These are phyloP conservation scores for Opisthograptis luteolata DNA, from an alignment of 2,888 invertebrate species.

Conservation along the genomic window DNA sequence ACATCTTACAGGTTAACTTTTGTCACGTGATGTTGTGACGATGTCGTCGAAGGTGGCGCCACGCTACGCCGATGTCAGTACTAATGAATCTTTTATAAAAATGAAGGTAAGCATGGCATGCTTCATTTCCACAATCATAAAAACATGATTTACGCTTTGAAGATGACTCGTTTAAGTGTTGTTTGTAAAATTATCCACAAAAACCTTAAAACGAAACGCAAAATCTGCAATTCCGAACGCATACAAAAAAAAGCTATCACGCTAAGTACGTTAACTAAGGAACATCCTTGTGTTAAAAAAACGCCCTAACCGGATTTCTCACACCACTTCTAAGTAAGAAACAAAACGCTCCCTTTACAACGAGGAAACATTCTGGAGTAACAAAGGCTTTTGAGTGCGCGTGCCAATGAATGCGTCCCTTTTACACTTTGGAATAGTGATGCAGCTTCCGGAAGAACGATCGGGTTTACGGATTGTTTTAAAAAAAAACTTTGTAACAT, in stretches of 20 bases:
- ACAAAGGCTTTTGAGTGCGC: constrained; percentile 64
- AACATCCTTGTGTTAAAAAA: constrained; percentile 36
- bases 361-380: constrained; percentile 50
- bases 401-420: constrained; percentile 58
- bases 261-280: constrained; percentile 25
- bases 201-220: neutral
- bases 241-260: constrained; percentile 10
- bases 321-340: constrained; percentile 66
- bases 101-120: too few species aligned
- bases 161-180: too few species aligned
- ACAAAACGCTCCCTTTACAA: constrained; percentile 64
- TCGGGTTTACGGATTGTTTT: neutral
- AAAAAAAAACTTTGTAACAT: neutral
- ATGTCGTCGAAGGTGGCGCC: too few species aligned
- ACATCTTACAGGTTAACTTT: too few species aligned
- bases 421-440: constrained; percentile 28
- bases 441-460: constrained; percentile 2
- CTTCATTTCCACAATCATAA: too few species aligned
- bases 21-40: too few species aligned
- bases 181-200: too few species aligned
- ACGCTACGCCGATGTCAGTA: too few species aligned
- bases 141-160: too few species aligned
- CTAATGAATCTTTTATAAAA: too few species aligned
- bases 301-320: constrained; percentile 65
- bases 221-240: constrained; percentile 10